Base-by-base conservation (phyloP, 2,888 invertebrate genomes). In the Drosophila atroscutellata region DNA sequence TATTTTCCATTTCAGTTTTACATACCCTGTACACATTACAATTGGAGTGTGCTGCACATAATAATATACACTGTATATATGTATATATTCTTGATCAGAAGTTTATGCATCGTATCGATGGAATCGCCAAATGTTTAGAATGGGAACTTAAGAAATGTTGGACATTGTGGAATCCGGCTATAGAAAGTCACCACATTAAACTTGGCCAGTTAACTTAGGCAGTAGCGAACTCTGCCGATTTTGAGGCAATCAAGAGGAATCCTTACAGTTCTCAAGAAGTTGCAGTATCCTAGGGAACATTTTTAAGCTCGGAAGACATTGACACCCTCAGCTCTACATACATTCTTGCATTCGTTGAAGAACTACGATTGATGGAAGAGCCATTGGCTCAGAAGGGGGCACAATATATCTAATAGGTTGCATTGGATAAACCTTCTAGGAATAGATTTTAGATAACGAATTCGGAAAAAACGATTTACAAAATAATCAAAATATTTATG, bases 1-100 rank as follows among this genome's bases (percentile, higher is more conserved):
- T 56, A 36, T 52, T 45, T 65, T 34, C 37, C 36, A 26, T 26
- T 26, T 55, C 26, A 13, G 36, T 37, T 37, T 45, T 26, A 2
- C 26, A 39, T 42, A 56, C 56, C 42, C 56, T 56, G 56, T 28
- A 30, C 50, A 18, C 18, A 3, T n/a, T 28, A 11, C 26, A 50
- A 13, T 7, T 28, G 11, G 11, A 18, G 50, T n/a, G 6, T 50
- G 18, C 26, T 28, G 50, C 26, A 50, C 13, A 6, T 28, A 28
- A 9, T 7, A 42, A 13, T 45, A 13, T 7, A 20, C 7, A 13
- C 30, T 32, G 0, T 37, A 37, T 18, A 34, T 34, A n/a, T 42
- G 6, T 39, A 11, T 45, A 45, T 45, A 20, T 5, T 11, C 0
- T 18, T 18, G 37, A 18, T 37, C 18, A 37, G 8, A 37, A 8